Evolutionary conservation across 2,113 vertebrate genomes (phyloP).

Genomic region (Apistogramma diplotaenia): DNA sequence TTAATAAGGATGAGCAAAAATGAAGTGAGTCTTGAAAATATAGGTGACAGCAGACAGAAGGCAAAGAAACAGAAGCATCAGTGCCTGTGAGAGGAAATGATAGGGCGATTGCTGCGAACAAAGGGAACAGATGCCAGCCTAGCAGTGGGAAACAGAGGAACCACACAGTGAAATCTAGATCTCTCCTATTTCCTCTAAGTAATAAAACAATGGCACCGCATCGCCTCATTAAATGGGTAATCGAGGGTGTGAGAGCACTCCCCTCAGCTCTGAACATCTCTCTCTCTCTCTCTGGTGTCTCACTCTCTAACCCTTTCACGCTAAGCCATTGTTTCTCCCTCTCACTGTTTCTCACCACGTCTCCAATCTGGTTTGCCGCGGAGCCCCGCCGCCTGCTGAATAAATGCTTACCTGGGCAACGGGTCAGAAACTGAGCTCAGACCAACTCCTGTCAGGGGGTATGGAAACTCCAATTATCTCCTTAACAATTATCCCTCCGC

Average conservation of each 20-base stretch:
- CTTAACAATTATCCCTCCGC: constrained; percentile 61
- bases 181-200: constrained; percentile 68
- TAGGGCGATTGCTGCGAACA: constrained; percentile 45
- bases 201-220: constrained; percentile 67
- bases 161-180: constrained; percentile 65
- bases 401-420: constrained; percentile 69
- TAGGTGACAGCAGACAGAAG: constrained; percentile 42
- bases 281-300: constrained; percentile 31
- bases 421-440: constrained; percentile 64
- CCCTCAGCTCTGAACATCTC: constrained; percentile 50
- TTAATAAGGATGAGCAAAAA: constrained; percentile 53
- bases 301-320: constrained; percentile 28
- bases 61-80: constrained; percentile 39
- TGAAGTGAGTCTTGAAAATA: constrained; percentile 38
- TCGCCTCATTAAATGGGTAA: constrained; percentile 76
- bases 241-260: constrained; percentile 69
- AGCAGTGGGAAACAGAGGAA: constrained; percentile 62
- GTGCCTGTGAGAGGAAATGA: constrained; percentile 57
- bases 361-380: constrained; percentile 49
- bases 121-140: constrained; percentile 69
- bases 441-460: constrained; percentile 60
- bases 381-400: constrained; percentile 41
- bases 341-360: constrained; percentile 37
- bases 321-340: constrained; percentile 37
- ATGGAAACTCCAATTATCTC: constrained; percentile 70